These are phyloP conservation scores for Rallus crepitans DNA, from an alignment of 2,797 vertebrate genomes.

Conservation along the genomic window DNA sequence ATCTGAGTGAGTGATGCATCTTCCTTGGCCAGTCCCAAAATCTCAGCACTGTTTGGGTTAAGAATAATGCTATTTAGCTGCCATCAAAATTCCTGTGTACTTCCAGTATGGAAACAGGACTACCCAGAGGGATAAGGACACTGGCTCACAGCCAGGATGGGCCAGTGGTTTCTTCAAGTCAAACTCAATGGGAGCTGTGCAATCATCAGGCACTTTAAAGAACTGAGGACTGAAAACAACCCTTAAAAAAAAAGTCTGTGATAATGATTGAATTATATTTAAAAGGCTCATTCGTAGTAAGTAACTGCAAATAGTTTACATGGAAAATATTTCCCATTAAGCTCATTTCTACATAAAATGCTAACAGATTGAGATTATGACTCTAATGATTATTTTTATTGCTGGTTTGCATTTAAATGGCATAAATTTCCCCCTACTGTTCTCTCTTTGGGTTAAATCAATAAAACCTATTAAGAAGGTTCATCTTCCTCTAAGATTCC, in stretches of 20 bases:
- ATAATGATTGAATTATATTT: constrained; percentile 42
- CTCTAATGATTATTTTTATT: constrained; percentile 69
- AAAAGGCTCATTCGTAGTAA: not conserved
- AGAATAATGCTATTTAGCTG: not conserved
- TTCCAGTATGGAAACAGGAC: not conserved
- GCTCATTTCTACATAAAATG: constrained; percentile 58
- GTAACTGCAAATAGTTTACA: constrained; percentile 51
- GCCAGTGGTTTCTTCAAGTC: not conserved
- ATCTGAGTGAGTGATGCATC: not conserved
- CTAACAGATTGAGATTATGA: constrained; percentile 67
- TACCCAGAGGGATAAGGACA: not conserved
- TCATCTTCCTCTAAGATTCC: constrained; percentile 41
- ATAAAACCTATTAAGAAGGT: constrained; percentile 62
- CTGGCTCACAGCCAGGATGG: not conserved
- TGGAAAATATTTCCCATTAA: constrained; percentile 59
- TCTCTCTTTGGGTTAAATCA: constrained; percentile 67
- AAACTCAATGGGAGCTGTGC: not conserved
- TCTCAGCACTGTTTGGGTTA: not conserved
- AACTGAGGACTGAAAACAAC: not conserved
- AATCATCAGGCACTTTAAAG: not conserved
- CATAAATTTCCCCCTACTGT: constrained; percentile 54
- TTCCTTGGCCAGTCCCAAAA: not conserved
- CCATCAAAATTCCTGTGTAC: not conserved
- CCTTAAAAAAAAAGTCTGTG: not conserved
- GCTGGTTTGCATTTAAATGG: constrained; percentile 71